Evolutionary conservation across 2,113 vertebrate genomes (phyloP), one percentile per base, ranked within the genome.

Genomic region (Brachirus orientalis): DNA sequence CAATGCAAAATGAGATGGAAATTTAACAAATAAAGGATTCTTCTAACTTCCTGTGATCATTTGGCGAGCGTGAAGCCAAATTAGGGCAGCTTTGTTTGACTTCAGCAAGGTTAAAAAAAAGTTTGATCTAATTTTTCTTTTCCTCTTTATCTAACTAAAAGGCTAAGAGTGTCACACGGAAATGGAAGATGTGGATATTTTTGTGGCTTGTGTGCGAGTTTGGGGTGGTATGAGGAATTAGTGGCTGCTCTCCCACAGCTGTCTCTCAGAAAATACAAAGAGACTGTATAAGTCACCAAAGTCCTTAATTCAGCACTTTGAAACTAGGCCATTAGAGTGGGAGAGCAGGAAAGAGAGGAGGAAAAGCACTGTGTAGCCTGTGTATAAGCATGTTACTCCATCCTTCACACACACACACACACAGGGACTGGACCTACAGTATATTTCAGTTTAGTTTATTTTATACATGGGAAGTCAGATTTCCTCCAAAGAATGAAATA

Each of bases 301-400:
- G 63, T 78, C 59, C 75, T 63, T 78, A 69, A 86, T 84, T 85
- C 80, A 85, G 76, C 71, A 75, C 51, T 86, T 80, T 85, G 50
- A 82, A 85, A 84, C 62, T 72, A 71, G 82, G 70, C 61, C 80
- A 84, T 80, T 73, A 75, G 20, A 47, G 38, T 51, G 68, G 10
- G 45, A 12, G 54, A 58, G 64, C 2, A 20, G 51, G 36, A 57
- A 28, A 62, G 20, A 41, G 18, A 71, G 17, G 36, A 10, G 16
- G 57, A 66, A 13, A 12, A 60, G 22, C 37, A 62, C 40, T 13
- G 1, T 43, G 40, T 13, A 13, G 40, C 1, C 40, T 43, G 10
- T 13, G 14, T 43, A 10, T 43, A 28, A 28, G 28, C 28, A 28
- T 28, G 28, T 28, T 28, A 4, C 3, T 1, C 28, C 28, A 3